phyloP scores from a whole-genome alignment of 2,888 invertebrate species.

The Cephus sareptanus region DNA sequence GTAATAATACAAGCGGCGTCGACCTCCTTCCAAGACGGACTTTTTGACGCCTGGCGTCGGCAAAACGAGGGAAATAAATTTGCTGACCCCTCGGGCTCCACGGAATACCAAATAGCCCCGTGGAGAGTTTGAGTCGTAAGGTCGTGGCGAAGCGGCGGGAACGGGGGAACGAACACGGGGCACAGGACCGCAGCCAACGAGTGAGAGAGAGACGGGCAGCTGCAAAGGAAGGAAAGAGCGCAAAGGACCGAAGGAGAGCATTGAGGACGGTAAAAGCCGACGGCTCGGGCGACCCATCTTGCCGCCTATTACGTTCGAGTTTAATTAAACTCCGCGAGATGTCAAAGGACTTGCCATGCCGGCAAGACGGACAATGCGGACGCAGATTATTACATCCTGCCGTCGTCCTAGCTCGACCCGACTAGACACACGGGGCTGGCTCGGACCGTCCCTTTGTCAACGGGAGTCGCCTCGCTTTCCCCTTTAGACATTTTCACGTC shows the following conservation, averaged over 20 bases:
- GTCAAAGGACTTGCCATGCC: slow-evolving; percentile 57
- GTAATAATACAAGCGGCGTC: slow-evolving; percentile 13
- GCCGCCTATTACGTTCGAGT: slow-evolving; percentile 54
- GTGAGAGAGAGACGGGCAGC: neutral
- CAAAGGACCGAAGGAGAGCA: neutral
- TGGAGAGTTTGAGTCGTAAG: neutral
- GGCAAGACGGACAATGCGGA: slow-evolving; percentile 65
- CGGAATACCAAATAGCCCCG: slow-evolving; percentile 11
- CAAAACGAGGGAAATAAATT: slow-evolving; percentile 14
- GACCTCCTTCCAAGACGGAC: neutral
- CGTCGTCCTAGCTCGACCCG: neutral
- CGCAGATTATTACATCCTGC: slow-evolving; percentile 62
- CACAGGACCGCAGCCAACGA: neutral
- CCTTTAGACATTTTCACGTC: neutral
- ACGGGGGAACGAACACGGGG: neutral
- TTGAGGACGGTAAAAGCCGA: neutral
- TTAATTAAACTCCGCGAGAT: slow-evolving; percentile 65
- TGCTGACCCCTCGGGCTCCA: slow-evolving; percentile 12
- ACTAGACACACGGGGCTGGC: neutral
- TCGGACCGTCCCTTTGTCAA: neutral
- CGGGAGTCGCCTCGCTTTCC: neutral
- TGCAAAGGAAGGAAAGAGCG: neutral
- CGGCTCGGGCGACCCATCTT: slow-evolving; percentile 20
- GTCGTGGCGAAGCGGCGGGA: too few species aligned
- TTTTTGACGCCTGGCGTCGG: neutral